phyloP scores from a whole-genome alignment of 2,113 vertebrate species.

The Empidonax traillii region DNA sequence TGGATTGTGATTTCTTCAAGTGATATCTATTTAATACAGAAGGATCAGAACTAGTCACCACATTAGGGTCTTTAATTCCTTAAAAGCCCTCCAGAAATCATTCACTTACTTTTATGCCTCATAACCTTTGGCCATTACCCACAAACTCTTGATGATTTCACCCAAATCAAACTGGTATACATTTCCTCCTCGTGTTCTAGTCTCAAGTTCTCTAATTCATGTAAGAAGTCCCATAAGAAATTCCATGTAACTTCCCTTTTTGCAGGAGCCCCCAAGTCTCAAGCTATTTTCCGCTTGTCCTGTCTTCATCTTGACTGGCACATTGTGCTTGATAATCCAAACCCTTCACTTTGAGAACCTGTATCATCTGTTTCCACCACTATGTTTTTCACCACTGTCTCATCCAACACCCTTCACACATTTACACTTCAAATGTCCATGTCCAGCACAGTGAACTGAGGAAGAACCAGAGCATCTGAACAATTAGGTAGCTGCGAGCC shows the following conservation, averaged over 20 bases:
- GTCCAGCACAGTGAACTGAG: background rate
- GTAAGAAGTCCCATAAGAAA: background rate
- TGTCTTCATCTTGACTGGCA: background rate
- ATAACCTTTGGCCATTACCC: background rate
- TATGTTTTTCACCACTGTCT: background rate
- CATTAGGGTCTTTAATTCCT: background rate
- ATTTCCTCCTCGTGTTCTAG: background rate
- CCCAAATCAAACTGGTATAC: background rate
- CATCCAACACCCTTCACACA: background rate
- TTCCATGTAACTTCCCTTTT: background rate
- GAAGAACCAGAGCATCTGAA: background rate
- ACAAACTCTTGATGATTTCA: background rate
- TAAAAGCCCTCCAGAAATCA: background rate
- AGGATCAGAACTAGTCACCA: background rate
- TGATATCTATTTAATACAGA: background rate
- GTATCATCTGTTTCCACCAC: background rate
- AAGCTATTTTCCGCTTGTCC: background rate
- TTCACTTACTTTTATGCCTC: background rate
- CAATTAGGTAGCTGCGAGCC: background rate
- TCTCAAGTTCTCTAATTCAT: background rate
- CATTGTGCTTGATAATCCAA: background rate
- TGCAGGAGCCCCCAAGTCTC: background rate
- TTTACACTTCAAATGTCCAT: background rate
- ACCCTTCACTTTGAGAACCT: background rate
- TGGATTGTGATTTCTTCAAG: background rate